Percentiles rank a stretch among this genome's conserved stretches.
Evolutionary conservation across 2,888 invertebrate genomes (phyloP).

Genomic region (Catocala fraxini): DNA sequence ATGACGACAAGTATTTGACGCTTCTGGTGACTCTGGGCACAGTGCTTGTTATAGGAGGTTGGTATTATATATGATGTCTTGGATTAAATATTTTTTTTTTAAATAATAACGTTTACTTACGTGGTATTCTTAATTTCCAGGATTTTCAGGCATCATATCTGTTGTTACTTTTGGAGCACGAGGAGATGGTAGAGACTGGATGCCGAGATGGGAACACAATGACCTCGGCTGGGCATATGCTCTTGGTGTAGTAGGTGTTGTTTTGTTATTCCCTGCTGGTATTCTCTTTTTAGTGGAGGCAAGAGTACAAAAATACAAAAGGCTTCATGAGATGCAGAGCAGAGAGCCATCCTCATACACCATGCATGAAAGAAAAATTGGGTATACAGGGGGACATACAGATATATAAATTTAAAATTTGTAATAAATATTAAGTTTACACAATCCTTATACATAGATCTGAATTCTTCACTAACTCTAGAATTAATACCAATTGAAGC

Average conservation of each 20-base stretch:
- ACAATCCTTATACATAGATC: constrained; percentile 34
- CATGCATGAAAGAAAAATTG: constrained; percentile 89
- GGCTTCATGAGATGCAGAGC: constrained; percentile 90
- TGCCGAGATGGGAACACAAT: constrained; percentile 98
- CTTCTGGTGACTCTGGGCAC: constrained; percentile 92
- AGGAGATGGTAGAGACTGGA: constrained; percentile 97
- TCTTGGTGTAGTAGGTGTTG: constrained; percentile 93
- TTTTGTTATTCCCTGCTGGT: constrained; percentile 92
- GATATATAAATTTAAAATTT: constrained; percentile 88
- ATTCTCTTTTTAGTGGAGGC: constrained; percentile 94
- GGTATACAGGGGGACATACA: constrained; percentile 88
- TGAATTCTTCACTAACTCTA: too few relatives aligned
- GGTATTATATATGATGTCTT: constrained; percentile 36
- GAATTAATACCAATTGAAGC: too few relatives aligned
- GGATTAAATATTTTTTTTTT: not conserved
- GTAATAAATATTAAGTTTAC: constrained; percentile 5
- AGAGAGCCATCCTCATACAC: constrained; percentile 90
- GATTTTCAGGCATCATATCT: constrained; percentile 93
- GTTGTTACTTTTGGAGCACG: constrained; percentile 96
- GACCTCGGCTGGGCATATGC: constrained; percentile 98
- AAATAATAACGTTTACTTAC: not conserved
- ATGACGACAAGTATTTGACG: constrained; percentile 92
- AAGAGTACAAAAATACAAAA: constrained; percentile 92
- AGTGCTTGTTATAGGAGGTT: constrained; percentile 90
- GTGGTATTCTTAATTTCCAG: constrained; percentile 73